Percentiles rank a stretch among this genome's conserved stretches.
phyloP scores from a whole-genome alignment of 2,888 invertebrate species.

The Apotomis betuletana region DNA sequence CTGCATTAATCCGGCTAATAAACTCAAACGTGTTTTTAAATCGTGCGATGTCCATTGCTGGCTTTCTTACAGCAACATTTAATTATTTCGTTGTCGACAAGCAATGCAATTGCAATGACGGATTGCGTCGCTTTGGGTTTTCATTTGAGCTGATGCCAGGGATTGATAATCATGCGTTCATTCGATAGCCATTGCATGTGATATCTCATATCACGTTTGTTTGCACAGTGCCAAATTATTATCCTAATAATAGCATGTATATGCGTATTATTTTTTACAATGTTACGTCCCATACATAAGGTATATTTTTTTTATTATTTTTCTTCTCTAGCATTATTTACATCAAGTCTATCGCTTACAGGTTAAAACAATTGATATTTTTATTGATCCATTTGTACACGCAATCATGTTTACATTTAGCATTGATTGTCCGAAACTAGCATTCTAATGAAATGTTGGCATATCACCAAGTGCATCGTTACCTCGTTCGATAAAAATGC shows the following conservation, averaged over 20 bases:
- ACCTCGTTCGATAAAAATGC: constrained; percentile 37
- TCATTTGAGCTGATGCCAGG: constrained; percentile 32
- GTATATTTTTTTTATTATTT: too few species aligned
- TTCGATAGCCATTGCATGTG: constrained; percentile 21
- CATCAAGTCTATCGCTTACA: background rate
- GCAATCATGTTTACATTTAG: constrained; percentile 11
- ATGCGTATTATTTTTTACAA: constrained; percentile 22
- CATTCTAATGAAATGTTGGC: constrained; percentile 65
- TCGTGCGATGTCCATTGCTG: constrained; percentile 5
- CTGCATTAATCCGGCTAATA: constrained; percentile 38
- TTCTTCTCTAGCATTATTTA: too few species aligned
- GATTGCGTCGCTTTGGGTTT: background rate
- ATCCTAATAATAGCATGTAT: constrained; percentile 32
- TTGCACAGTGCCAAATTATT: constrained; percentile 30
- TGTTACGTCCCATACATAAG: too few species aligned
- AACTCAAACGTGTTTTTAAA: background rate
- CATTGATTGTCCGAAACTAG: constrained; percentile 58
- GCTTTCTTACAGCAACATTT: background rate
- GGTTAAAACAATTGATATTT: background rate
- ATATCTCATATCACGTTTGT: constrained; percentile 20
- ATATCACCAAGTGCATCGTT: constrained; percentile 54
- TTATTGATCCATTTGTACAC: background rate
- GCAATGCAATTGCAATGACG: constrained; percentile 10
- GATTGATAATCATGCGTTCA: constrained; percentile 24
- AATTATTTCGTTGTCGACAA: background rate